Base-by-base conservation (phyloP, 1,140 invertebrate species). In the Helicoverpa zea region DNA sequence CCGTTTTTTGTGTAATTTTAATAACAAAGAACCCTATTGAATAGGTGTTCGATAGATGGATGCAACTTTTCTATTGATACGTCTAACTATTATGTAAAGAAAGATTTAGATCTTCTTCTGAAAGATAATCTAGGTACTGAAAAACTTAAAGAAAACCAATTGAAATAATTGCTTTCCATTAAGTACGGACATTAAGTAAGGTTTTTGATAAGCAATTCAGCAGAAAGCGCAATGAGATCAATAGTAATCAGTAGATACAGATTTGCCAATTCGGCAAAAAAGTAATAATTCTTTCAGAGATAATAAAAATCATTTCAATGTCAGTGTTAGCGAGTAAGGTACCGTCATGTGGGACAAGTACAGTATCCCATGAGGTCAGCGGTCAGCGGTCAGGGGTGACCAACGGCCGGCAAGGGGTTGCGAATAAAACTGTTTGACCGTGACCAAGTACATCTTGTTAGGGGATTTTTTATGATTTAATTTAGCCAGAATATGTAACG, bases 371-470 rank as follows among this genome's bases (percentile, higher is more conserved):
- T 83, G 89, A 90, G 91, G 91, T 94, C 92, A 89, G 81, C 84
- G 91, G 91, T 94, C 91, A 89, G 81, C 84, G 91, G 90, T 90
- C 91, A 93, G 84, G 88, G 92, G 91, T 94, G 92, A 89, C 89
- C 90, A 94, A 94, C 92, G 92, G 91, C 81, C 82, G 81, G 73
- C 72, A 82, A 90, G 89, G 92, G 91, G 91, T 92, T 92, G 92
- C 87, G 74, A 87, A 87, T 87, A 83, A 85, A 83, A 81, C 51
- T 84, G 72, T 74, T 84, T 86, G 83, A 81, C 86, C 83, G 63
- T 87, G 83, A 82, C 63, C 75, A 68, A 77, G 47, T 75, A 59
- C 77, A 83, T 83, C 63, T 82, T 54, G 47, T 83, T 82, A 47
- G 2, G 16, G 49, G 5, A 29, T 61, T 29, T 61, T 29, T 61